phyloP scores from a whole-genome alignment of 2,888 invertebrate species.

The Mythimna pallens region DNA sequence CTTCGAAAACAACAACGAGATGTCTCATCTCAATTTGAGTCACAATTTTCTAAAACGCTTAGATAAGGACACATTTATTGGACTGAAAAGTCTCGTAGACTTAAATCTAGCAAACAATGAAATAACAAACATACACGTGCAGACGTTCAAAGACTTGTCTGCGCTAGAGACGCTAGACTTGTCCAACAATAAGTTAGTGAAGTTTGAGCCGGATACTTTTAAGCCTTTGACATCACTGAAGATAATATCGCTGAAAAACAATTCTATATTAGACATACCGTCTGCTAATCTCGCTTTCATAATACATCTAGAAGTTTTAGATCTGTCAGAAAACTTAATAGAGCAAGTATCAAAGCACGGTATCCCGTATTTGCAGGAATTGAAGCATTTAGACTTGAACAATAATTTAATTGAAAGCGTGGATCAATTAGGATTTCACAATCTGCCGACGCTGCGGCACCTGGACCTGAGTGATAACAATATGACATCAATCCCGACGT shows the following conservation, averaged over 20 bases:
- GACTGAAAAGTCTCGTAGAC: constrained; percentile 92
- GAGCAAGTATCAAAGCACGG: constrained; percentile 93
- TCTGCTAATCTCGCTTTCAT: constrained; percentile 92
- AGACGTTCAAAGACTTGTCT: constrained; percentile 95
- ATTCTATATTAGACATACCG: constrained; percentile 95
- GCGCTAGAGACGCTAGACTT: constrained; percentile 94
- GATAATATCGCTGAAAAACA: constrained; percentile 94
- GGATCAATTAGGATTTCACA: constrained; percentile 93
- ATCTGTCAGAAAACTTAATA: constrained; percentile 95
- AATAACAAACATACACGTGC: constrained; percentile 93
- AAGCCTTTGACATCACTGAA: constrained; percentile 93
- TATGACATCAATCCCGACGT: constrained; percentile 94
- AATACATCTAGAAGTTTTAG: constrained; percentile 93
- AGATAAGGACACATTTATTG: constrained; percentile 94
- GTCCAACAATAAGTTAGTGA: constrained; percentile 94
- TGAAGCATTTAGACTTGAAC: constrained; percentile 93
- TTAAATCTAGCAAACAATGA: constrained; percentile 95
- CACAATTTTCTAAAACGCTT: constrained; percentile 93
- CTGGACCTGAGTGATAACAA: constrained; percentile 96
- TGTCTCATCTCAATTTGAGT: constrained; percentile 94
- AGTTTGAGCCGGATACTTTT: constrained; percentile 93
- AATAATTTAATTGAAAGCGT: constrained; percentile 94
- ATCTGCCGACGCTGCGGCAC: constrained; percentile 93
- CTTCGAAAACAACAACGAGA: constrained; percentile 94
- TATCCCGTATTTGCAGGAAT: constrained; percentile 93